Percentiles rank a stretch among this genome's conserved stretches.
phyloP scores from a whole-genome alignment of 2,113 vertebrate species.

The Phyllostomus hastatus region DNA sequence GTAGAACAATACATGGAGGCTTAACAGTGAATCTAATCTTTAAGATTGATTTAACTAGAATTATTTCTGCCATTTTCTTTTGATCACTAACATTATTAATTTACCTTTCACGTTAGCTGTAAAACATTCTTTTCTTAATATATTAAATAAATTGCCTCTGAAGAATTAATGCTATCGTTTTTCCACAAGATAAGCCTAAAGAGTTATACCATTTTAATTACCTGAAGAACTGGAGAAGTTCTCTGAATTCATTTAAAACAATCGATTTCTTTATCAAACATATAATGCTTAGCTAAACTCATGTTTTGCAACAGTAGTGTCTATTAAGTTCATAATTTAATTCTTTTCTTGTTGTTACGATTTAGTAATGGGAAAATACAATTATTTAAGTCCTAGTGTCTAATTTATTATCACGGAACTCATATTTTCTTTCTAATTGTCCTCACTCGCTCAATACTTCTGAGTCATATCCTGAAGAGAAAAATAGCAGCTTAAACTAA shows the following conservation, averaged over 20 bases:
- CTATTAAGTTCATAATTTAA: not conserved
- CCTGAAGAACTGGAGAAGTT: not conserved
- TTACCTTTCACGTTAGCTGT: not conserved
- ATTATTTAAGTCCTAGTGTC: not conserved
- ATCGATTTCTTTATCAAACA: not conserved
- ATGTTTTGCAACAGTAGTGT: not conserved
- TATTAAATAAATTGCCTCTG: not conserved
- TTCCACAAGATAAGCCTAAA: not conserved
- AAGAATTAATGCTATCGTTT: not conserved
- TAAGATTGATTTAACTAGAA: not conserved
- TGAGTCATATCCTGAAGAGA: not conserved
- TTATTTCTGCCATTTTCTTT: not conserved
- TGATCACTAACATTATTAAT: not conserved
- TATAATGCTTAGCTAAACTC: not conserved
- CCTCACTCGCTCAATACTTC: not conserved
- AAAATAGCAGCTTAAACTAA: not conserved
- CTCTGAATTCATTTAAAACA: not conserved
- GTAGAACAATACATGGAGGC: not conserved
- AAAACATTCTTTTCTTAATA: not conserved
- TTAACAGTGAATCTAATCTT: not conserved
- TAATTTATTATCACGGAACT: not conserved
- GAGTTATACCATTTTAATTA: not conserved
- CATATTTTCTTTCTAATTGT: not conserved
- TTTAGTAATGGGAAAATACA: not conserved
- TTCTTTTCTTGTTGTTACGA: not conserved